Percentiles rank a stretch among this genome's conserved stretches.
phyloP scores from a whole-genome alignment of 2,113 vertebrate species.

The Herpetotheres cachinnans region DNA sequence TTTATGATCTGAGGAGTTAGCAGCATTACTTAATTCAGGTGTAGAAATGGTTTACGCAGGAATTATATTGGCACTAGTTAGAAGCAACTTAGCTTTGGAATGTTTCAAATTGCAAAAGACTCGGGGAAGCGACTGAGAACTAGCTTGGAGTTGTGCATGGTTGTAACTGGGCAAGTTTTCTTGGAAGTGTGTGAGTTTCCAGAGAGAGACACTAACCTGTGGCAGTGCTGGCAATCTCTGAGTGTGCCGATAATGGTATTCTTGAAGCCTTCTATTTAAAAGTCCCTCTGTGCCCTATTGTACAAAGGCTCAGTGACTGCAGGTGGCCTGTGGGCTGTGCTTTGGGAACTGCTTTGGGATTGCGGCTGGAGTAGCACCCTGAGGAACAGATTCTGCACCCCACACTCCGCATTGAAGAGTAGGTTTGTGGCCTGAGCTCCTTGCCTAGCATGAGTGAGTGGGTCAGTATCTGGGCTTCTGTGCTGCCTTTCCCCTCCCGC shows the following conservation, averaged over 20 bases:
- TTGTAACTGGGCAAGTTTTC: neutral
- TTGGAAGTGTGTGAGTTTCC: neutral
- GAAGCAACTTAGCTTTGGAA: neutral
- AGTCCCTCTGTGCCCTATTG: neutral
- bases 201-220: neutral
- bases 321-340: neutral
- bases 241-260: neutral
- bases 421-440: neutral
- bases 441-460: neutral
- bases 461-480: neutral
- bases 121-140: neutral
- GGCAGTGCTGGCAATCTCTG: neutral
- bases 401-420: fast-evolving
- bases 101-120: neutral
- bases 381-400: neutral
- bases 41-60: neutral
- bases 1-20: neutral
- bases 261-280: neutral
- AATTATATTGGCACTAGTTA: neutral
- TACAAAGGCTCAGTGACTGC: neutral
- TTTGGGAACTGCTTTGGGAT: neutral
- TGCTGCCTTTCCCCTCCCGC: neutral
- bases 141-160: neutral
- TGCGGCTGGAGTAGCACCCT: neutral
- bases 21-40: neutral